Conservation (phyloP, 1,140 invertebrate species). For the Argopecten irradians region DNA sequence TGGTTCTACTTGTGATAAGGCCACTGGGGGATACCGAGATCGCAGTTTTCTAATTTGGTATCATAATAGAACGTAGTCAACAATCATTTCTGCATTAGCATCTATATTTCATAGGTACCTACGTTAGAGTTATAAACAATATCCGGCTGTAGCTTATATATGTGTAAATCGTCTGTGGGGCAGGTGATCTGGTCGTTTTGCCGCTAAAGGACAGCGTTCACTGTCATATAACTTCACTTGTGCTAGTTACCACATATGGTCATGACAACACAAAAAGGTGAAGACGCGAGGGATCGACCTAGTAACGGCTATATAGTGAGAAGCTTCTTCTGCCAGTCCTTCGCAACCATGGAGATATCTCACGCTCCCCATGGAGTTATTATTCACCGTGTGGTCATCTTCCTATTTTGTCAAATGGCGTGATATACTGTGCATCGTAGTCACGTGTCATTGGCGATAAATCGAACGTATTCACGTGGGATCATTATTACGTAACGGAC, state of each 20-base stretch:
- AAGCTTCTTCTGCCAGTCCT: not conserved
- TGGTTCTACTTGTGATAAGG: no score
- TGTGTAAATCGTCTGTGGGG: no score
- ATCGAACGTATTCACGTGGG: not conserved
- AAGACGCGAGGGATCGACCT: not conserved
- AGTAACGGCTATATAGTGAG: not conserved
- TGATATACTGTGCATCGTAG: not conserved
- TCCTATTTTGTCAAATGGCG: not conserved
- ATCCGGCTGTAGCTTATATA: no score
- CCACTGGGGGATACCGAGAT: no score
- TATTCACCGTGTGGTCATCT: not conserved
- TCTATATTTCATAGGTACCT: no score
- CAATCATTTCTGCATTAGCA: no score
- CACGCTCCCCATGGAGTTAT: not conserved
- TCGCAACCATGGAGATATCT: not conserved
- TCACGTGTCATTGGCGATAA: not conserved
- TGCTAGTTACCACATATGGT: not conserved
- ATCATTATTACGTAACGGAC: not conserved
- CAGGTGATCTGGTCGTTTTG: no score
- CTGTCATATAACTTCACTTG: no score
- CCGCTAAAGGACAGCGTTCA: no score
- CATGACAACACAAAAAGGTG: not conserved
- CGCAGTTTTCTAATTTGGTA: no score
- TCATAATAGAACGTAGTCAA: no score
- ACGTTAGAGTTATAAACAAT: no score